phyloP scores from a whole-genome alignment of 2,113 vertebrate species.

The Orientallactaga bullata region DNA sequence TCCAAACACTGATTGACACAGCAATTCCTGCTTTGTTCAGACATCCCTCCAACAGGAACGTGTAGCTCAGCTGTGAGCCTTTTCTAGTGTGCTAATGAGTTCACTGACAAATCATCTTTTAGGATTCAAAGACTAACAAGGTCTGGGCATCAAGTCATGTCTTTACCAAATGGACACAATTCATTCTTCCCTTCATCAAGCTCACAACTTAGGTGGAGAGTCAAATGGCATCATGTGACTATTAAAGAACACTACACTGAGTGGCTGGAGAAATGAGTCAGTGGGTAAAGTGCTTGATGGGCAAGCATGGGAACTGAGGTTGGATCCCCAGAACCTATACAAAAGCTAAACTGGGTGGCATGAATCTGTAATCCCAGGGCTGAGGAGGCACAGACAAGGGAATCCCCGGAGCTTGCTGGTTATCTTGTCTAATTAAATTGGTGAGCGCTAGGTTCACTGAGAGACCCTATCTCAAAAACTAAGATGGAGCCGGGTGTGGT shows the following conservation, averaged over 20 bases:
- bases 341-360: no score
- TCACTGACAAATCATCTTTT: neutral
- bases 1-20: neutral
- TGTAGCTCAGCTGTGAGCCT: neutral
- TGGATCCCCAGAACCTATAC: no score
- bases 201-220: neutral
- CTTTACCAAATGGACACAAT: neutral
- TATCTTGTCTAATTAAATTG: no score
- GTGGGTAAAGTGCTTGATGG: no score
- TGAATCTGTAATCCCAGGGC: no score
- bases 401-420: no score
- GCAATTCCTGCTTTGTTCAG: neutral
- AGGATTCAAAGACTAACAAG: neutral
- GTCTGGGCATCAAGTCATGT: neutral
- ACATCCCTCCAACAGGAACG: neutral
- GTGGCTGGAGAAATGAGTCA: no score
- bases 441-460: no score
- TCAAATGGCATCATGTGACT: neutral
- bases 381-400: no score
- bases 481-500: no score
- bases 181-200: neutral
- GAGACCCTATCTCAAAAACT: no score
- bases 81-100: neutral
- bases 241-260: neutral
- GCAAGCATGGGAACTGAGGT: no score